These are phyloP conservation scores for Zaprionus ornatus DNA, from an alignment of 1,140 invertebrate species.

Conservation along the genomic window DNA sequence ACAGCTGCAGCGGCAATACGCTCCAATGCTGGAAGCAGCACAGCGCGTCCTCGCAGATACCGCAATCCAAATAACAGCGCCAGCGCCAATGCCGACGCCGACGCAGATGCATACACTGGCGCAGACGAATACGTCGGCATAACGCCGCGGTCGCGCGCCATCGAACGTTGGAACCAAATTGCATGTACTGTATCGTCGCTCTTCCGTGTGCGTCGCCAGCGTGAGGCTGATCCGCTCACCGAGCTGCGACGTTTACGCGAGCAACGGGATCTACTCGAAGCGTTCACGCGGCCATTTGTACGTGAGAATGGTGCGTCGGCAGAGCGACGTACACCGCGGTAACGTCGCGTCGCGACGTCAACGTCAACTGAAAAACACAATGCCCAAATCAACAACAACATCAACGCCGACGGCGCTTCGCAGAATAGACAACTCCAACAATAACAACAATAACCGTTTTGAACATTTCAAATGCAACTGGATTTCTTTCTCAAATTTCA, in stretches of 20 bases:
- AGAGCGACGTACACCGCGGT: background rate
- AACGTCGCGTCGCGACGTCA: background rate
- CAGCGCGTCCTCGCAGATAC: background rate
- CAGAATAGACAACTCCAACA: conserved; percentile 1
- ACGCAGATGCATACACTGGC: background rate
- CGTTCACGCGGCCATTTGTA: conserved; percentile 59
- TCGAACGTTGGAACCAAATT: conserved; percentile 59
- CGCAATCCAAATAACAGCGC: background rate
- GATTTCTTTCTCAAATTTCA: conserved; percentile 4
- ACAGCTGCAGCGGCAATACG: background rate
- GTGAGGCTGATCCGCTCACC: conserved; percentile 35
- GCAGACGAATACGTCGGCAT: too few species aligned
- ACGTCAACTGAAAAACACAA: background rate
- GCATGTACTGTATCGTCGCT: conserved; percentile 53
- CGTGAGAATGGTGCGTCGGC: conserved; percentile 29
- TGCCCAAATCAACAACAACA: background rate
- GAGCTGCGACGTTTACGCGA: conserved; percentile 50
- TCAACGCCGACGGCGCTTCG: background rate
- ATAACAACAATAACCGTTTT: background rate
- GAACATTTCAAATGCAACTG: background rate
- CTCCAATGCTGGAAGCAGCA: background rate
- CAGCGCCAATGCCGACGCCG: conserved; percentile 5
- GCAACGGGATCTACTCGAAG: conserved; percentile 59
- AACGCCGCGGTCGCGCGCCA: conserved; percentile 29
- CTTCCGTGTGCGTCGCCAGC: conserved; percentile 48